Evolutionary conservation across 2,797 vertebrate genomes (phyloP).

Genomic region (Clarias fuscus): DNA sequence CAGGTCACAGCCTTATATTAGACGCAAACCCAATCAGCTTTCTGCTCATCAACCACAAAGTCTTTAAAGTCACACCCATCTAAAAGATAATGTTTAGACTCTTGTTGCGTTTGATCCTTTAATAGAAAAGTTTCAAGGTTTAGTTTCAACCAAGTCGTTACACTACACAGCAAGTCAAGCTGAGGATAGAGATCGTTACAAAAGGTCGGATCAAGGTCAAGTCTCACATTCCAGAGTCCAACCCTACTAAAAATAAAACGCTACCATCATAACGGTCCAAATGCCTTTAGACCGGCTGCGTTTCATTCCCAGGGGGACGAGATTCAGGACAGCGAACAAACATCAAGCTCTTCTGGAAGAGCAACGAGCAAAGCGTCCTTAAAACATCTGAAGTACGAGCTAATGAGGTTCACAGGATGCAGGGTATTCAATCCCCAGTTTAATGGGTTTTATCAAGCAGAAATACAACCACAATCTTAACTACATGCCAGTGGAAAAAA

Average conservation of each 20-base stretch:
- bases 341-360: not conserved
- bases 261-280: conserved; percentile 56
- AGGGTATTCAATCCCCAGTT: conserved; percentile 34
- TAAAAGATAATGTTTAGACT: not conserved
- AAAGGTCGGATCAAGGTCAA: not conserved
- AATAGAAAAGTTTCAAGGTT: not conserved
- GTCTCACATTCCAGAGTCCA: conserved; percentile 15
- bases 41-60: not conserved
- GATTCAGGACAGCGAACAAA: not conserved
- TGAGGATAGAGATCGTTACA: not conserved
- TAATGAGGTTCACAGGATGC: not conserved
- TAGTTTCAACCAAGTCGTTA: not conserved
- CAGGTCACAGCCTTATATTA: not conserved
- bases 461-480: not conserved
- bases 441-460: no score
- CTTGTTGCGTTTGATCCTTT: not conserved
- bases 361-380: not conserved
- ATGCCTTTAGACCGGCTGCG: conserved; percentile 39
- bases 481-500: not conserved
- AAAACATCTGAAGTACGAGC: not conserved
- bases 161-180: not conserved
- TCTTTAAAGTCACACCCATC: not conserved
- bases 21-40: not conserved
- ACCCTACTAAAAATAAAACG: conserved; percentile 66
- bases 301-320: conserved; percentile 23